phyloP scores from a whole-genome alignment of 2,113 vertebrate genomes.

The Gadus macrocephalus region DNA sequence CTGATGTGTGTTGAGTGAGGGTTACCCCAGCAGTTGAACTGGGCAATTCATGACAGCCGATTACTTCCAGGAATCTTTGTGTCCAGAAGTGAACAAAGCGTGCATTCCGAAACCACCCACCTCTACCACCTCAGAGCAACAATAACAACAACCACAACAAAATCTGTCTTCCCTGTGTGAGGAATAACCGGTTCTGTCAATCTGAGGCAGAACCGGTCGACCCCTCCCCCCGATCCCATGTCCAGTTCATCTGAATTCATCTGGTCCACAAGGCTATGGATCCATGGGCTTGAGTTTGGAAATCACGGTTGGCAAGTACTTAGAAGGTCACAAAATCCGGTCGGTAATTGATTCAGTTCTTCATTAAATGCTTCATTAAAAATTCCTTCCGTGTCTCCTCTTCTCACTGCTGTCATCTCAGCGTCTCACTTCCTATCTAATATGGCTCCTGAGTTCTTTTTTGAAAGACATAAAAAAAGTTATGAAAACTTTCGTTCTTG shows the following conservation, averaged over 20 bases:
- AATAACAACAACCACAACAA: constrained; percentile 29
- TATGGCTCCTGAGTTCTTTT: constrained; percentile 73
- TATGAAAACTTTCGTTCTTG: constrained; percentile 51
- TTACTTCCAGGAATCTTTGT: no score
- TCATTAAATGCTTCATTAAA: constrained; percentile 36
- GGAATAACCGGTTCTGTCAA: constrained; percentile 28
- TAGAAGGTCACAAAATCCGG: constrained; percentile 26
- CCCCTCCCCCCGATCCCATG: constrained; percentile 20
- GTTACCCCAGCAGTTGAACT: no score
- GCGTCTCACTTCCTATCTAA: constrained; percentile 54
- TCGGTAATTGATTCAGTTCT: constrained; percentile 38
- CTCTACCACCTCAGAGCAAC: constrained; percentile 21
- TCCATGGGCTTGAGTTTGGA: constrained; percentile 20
- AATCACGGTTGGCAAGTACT: constrained; percentile 26
- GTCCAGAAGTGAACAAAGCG: no score
- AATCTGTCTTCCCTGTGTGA: constrained; percentile 35
- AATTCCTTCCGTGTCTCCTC: constrained; percentile 5
- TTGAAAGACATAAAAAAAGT: constrained; percentile 59
- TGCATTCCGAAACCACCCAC: constrained; percentile 24
- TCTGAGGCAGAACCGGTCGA: constrained; percentile 3
- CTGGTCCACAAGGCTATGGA: constrained; percentile 25
- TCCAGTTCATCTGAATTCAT: constrained; percentile 38
- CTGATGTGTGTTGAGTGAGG: no score
- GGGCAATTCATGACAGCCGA: no score
- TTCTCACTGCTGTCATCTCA: constrained; percentile 18